phyloP scores from a whole-genome alignment of 2,888 invertebrate genomes.

The Drosophila formosana region DNA sequence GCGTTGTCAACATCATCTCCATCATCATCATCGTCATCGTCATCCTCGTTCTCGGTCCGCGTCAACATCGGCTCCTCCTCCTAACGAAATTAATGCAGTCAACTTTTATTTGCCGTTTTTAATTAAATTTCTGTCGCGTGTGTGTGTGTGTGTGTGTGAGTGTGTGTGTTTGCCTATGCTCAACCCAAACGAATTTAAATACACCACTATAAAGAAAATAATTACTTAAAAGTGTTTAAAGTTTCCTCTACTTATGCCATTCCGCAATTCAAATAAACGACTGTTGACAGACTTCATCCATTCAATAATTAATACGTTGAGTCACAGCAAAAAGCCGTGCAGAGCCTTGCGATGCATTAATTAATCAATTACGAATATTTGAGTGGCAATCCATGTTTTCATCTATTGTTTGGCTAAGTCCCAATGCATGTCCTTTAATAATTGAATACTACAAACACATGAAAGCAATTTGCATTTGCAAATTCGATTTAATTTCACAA shows the following conservation, averaged over 20 bases:
- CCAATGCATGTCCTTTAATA: constrained; percentile 1
- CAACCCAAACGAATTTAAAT: constrained; percentile 14
- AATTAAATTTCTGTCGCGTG: constrained; percentile 69
- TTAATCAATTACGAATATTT: constrained; percentile 17
- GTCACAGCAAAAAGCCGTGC: not conserved
- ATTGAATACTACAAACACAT: constrained; percentile 2
- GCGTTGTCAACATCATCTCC: constrained; percentile 25
- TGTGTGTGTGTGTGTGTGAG: constrained; percentile 18
- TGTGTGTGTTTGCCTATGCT: constrained; percentile 8
- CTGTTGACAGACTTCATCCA: not conserved
- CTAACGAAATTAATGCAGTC: constrained; percentile 77
- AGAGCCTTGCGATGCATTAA: constrained; percentile 3
- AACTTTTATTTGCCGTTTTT: constrained; percentile 76
- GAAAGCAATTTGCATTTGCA: not conserved
- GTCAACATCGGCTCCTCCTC: constrained; percentile 31
- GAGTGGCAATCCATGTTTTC: constrained; percentile 1
- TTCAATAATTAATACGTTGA: constrained; percentile 1
- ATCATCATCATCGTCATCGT: constrained; percentile 21
- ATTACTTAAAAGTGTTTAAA: constrained; percentile 4
- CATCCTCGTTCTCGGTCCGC: constrained; percentile 42
- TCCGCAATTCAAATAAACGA: not conserved
- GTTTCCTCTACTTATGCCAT: not conserved
- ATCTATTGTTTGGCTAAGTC: not conserved
- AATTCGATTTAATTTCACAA: not conserved
- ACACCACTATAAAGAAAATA: constrained; percentile 5